These are phyloP conservation scores for Diadumene lineata DNA, from an alignment of 92 coral and sea anemone species.

Conservation along the genomic window DNA sequence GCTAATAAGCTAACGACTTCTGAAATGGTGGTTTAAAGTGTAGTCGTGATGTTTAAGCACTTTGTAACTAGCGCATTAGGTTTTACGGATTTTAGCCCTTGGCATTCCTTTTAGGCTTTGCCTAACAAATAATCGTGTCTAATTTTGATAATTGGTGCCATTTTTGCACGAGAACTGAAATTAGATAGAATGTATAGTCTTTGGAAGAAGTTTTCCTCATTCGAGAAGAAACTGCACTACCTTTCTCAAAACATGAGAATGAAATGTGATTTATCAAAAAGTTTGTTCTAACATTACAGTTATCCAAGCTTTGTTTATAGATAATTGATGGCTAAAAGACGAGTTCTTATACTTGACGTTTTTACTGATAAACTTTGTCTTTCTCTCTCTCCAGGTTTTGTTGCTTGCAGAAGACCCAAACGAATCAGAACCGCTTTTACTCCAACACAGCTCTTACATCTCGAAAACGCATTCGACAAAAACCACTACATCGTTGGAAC, in stretches of 20 bases:
- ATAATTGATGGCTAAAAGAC: neutral
- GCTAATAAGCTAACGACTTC: neutral
- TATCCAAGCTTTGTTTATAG: neutral
- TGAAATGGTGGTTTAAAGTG: neutral
- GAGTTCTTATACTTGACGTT: too few relatives aligned
- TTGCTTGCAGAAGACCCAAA: conserved; percentile 87
- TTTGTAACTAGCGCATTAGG: neutral
- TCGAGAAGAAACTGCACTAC: neutral
- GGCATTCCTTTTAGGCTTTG: too few relatives aligned
- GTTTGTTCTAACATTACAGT: neutral
- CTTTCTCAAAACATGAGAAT: neutral
- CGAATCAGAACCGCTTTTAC: conserved; percentile 91
- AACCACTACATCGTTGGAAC: conserved; percentile 95
- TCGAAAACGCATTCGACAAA: conserved; percentile 94
- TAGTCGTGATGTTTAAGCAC: neutral
- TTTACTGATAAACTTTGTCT: neutral
- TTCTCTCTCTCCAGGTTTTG: conserved; percentile 51
- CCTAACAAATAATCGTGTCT: too few relatives aligned
- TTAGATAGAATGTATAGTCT: neutral
- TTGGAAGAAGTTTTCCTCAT: neutral
- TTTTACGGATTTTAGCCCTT: too few relatives aligned
- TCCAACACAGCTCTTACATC: conserved; percentile 86
- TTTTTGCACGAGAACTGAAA: neutral
- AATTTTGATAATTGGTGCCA: neutral
- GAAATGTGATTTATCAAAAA: neutral